Conservation (phyloP, 2,797 vertebrate genomes). For the Sparus aurata region DNA sequence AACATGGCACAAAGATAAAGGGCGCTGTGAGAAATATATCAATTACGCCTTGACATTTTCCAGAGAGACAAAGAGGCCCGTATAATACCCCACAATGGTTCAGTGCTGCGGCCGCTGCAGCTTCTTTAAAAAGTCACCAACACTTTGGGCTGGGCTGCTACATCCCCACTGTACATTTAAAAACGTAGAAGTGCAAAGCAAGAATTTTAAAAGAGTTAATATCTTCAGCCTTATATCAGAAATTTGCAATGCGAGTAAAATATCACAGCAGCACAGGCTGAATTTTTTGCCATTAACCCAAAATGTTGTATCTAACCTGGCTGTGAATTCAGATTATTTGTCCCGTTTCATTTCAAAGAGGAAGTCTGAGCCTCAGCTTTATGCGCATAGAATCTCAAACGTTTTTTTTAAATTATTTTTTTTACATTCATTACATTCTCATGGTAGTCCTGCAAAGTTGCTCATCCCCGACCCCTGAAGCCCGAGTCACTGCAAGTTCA, state of each 20-base stretch:
- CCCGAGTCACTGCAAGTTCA: constrained; percentile 43
- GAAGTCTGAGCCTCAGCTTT: constrained; percentile 29
- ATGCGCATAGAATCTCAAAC: constrained; percentile 34
- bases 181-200: constrained; percentile 18
- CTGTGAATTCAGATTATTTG: constrained; percentile 46
- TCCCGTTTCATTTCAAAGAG: constrained; percentile 54
- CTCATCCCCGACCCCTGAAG: constrained; percentile 21
- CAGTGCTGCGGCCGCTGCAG: constrained; percentile 42
- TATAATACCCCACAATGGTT: constrained; percentile 61
- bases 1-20: constrained; percentile 83
- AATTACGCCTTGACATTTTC: constrained; percentile 87
- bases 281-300: constrained; percentile 16
- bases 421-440: constrained; percentile 36
- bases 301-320: constrained; percentile 31
- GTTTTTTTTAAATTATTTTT: constrained; percentile 2
- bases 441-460: constrained; percentile 6
- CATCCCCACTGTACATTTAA: constrained; percentile 1
- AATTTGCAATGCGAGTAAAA: constrained; percentile 2
- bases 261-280: constrained; percentile 11
- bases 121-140: constrained; percentile 49
- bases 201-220: constrained; percentile 21
- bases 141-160: constrained; percentile 24
- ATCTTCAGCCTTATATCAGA: constrained; percentile 1
- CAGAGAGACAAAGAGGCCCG: constrained; percentile 78
- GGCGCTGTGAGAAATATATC: constrained; percentile 83